These are phyloP conservation scores for Dimorphilus gyrociliatus DNA, from an alignment of 2,888 invertebrate genomes.

Conservation along the genomic window DNA sequence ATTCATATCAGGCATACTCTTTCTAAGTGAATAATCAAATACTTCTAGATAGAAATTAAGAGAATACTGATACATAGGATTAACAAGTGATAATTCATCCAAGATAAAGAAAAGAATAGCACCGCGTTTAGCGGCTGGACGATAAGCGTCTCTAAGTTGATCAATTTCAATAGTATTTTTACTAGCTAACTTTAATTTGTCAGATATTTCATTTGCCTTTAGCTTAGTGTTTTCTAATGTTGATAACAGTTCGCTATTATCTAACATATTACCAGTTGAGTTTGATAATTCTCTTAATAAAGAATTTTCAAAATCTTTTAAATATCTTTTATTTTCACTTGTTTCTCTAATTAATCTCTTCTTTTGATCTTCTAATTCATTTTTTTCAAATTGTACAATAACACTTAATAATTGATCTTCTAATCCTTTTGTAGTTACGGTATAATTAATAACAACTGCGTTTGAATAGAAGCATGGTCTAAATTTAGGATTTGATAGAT, in stretches of 20 bases:
- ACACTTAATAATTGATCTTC: conserved; percentile 7
- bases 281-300: conserved; percentile 8
- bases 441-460: conserved; percentile 8
- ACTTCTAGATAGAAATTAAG: conserved; percentile 6
- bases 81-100: conserved; percentile 6
- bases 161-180: conserved; percentile 6
- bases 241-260: conserved; percentile 8
- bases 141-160: conserved; percentile 7
- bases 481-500: conserved; percentile 8
- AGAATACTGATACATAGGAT: conserved; percentile 8
- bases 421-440: conserved; percentile 7
- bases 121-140: conserved; percentile 9
- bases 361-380: conserved; percentile 8
- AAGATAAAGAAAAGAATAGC: conserved; percentile 9
- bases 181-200: conserved; percentile 6
- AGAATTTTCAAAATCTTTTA: conserved; percentile 8
- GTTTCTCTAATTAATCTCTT: conserved; percentile 8
- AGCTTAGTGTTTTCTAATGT: conserved; percentile 9
- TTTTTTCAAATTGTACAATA: conserved; percentile 6
- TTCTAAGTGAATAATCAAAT: conserved; percentile 2
- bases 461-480: conserved; percentile 4
- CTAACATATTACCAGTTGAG: conserved; percentile 9
- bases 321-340: conserved; percentile 8
- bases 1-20: conserved; percentile 2
- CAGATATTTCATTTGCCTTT: conserved; percentile 4